Base-by-base conservation (phyloP, 2,113 vertebrate species). In the Notothenia rossii region DNA sequence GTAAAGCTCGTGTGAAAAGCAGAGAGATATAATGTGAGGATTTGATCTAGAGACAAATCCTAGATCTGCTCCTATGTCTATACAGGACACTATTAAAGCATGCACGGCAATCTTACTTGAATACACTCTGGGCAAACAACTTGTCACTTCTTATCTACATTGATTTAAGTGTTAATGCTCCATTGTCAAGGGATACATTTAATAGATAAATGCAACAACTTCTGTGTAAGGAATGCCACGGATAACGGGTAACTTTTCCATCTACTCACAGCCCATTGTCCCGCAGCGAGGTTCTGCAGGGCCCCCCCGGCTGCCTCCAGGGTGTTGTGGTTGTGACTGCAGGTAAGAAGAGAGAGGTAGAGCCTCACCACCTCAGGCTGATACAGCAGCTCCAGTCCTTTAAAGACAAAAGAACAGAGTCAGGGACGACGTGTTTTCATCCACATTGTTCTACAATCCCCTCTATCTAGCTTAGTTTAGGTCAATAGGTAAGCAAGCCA, bases 291-390 rank as follows among this genome's bases (percentile, higher is more conserved):
- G 88, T 99, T 99, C 94, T 99, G 98, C 76, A 99, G 88, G 0
- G 98, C 97, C 7, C 98, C 98, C 0, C 97, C 97, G 0, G 98
- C 97, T 0, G 98, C 98, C 94, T 99, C 98, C 88, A 99, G 92
- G 15, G 98, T 99, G 93, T 99, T 99, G 91, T 97, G 97, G 90
- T 99, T 99, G 89, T 97, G 97, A 86, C 97, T 99, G 94, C 98
- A 97, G 0, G 97, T 98, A 85, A 99, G 97, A 53, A 99, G 96
- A 46, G 97, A 98, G 75, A 99, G 95, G 92, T 99, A 99, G 55
- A 99, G 95, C 56, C 98, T 93, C 48, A 99, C 97, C 85, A 99
- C 98, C 69, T 99, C 98, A 0, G 98, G 98, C 92, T 99, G 98
- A 92, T 99, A 99, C 73, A 99, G 91, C 85, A 99, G 95, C 90